Percentiles rank a stretch among this genome's conserved stretches.
Evolutionary conservation across 2,113 vertebrate species (phyloP).

Genomic region (Grantiella picta): DNA sequence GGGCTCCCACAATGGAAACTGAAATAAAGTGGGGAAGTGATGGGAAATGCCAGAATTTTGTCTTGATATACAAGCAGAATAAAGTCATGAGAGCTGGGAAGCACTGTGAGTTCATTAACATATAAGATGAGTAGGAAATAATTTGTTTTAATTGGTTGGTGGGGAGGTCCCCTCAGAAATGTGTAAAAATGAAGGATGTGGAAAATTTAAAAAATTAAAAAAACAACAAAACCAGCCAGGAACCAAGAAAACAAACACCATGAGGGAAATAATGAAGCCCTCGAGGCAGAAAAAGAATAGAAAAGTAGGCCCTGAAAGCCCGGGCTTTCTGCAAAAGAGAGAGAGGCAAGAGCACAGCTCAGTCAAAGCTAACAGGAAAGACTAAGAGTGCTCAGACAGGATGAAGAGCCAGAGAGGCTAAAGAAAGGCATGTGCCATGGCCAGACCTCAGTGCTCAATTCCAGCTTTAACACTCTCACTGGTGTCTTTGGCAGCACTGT

Average conservation of each 20-base stretch:
- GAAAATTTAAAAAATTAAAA: background rate
- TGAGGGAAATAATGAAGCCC: background rate
- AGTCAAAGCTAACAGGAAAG: background rate
- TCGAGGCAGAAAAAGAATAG: background rate
- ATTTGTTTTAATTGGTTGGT: background rate
- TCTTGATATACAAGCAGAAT: background rate
- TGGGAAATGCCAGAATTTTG: background rate
- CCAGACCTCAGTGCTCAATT: background rate
- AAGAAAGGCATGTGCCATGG: background rate
- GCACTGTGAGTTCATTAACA: background rate
- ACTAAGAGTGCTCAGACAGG: background rate
- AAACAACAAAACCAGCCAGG: fast-evolving
- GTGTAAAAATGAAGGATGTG: background rate
- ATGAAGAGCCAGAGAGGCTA: background rate
- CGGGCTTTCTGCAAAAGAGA: background rate
- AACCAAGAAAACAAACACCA: background rate
- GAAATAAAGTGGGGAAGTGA: background rate
- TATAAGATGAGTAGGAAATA: background rate
- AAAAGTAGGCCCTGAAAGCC: background rate
- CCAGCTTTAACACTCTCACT: background rate
- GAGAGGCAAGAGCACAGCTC: background rate
- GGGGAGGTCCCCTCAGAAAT: background rate
- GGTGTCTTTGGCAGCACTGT: background rate
- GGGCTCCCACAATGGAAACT: background rate
- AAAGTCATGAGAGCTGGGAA: background rate